Evolutionary conservation across 2,888 invertebrate species (phyloP).

Genomic region (Bellardia bayeri): DNA sequence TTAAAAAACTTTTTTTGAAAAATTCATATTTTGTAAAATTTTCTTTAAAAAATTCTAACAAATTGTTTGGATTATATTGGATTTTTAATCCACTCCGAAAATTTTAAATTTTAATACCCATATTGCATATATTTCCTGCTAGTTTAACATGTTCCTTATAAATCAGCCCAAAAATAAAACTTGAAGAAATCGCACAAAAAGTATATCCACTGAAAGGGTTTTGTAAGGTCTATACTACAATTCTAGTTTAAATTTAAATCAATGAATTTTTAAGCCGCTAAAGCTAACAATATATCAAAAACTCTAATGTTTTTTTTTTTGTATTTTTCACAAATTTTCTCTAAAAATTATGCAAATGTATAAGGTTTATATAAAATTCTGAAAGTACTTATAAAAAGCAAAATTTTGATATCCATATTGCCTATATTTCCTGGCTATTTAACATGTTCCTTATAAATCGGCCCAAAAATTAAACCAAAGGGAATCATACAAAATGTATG

Average conservation of each 20-base stretch:
- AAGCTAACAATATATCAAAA: background rate
- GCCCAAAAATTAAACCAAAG: constrained; percentile 11
- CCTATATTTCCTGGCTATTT: background rate
- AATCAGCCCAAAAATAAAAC: constrained; percentile 34
- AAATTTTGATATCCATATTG: constrained; percentile 38
- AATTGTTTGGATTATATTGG: background rate
- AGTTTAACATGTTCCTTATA: constrained; percentile 12
- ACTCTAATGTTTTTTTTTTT: background rate
- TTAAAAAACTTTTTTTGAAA: background rate
- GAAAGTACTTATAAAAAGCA: background rate
- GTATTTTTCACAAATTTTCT: background rate
- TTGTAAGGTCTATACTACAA: background rate
- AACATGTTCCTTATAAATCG: constrained; percentile 27
- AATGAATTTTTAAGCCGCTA: background rate
- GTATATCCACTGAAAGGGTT: background rate
- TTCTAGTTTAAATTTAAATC: no score
- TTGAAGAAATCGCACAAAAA: background rate
- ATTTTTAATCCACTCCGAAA: background rate
- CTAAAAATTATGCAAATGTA: background rate
- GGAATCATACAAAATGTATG: background rate
- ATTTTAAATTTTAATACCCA: background rate
- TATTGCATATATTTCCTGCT: background rate
- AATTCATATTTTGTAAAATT: background rate
- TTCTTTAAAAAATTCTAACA: background rate
- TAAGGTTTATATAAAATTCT: constrained; percentile 3